phyloP scores from a whole-genome alignment of 2,888 invertebrate genomes.

The Rhingia campestris region DNA sequence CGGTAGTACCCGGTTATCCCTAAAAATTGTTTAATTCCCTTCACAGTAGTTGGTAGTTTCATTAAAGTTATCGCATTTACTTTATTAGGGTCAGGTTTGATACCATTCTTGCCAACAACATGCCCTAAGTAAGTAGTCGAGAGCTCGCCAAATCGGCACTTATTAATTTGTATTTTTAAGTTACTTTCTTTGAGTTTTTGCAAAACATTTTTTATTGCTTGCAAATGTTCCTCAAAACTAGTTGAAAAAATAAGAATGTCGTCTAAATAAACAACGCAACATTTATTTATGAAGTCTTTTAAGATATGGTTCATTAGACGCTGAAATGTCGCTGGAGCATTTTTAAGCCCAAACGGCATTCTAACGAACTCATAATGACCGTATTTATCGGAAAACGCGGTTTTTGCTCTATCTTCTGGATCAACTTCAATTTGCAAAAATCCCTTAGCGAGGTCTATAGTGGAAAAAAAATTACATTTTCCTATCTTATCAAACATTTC shows the following conservation, averaged over 20 bases:
- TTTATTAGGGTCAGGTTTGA: constrained; percentile 76
- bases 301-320: constrained; percentile 77
- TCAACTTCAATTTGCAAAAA: too few relatives aligned
- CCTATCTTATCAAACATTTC: too few relatives aligned
- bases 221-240: constrained; percentile 13
- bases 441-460: too few relatives aligned
- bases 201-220: constrained; percentile 3
- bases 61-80: constrained; percentile 57
- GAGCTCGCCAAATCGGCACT: constrained; percentile 18
- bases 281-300: constrained; percentile 35
- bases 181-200: background rate
- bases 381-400: constrained; percentile 25
- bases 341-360: constrained; percentile 24
- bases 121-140: constrained; percentile 44
- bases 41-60: constrained; percentile 18
- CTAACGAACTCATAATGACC: constrained; percentile 26
- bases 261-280: background rate
- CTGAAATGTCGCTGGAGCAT: constrained; percentile 27
- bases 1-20: too few relatives aligned
- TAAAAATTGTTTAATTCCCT: constrained; percentile 19
- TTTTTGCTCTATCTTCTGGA: too few relatives aligned
- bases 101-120: constrained; percentile 28
- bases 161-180: constrained; percentile 43
- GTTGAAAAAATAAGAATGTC: too few relatives aligned
- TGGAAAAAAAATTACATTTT: too few relatives aligned